A percentile compares a stretch with the other conserved stretches of the same genome.
These are phyloP conservation scores for Cacoxenus indagator DNA, from an alignment of 2,888 invertebrate genomes.

Conservation along the genomic window DNA sequence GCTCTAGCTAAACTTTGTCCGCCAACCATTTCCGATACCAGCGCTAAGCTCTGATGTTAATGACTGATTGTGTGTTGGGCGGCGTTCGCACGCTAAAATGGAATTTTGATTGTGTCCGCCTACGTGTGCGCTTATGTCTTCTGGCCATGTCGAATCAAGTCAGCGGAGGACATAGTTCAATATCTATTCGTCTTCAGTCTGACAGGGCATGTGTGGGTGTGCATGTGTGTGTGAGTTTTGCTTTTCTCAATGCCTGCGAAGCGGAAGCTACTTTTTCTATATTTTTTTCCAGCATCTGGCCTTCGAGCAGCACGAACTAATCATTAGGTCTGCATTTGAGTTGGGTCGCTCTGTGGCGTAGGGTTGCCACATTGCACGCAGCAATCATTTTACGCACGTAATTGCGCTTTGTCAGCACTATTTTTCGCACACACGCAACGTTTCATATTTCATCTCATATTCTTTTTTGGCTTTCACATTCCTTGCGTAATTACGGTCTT, in stretches of 20 bases:
- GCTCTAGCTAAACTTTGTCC: background rate
- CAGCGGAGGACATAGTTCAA: slow-evolving; percentile 16
- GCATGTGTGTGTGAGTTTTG: background rate
- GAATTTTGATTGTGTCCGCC: slow-evolving; percentile 64
- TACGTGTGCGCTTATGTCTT: slow-evolving; percentile 48
- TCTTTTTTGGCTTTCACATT: background rate
- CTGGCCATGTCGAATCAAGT: slow-evolving; percentile 1
- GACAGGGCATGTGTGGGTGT: background rate
- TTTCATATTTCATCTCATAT: slow-evolving; percentile 1
- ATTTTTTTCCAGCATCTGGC: background rate
- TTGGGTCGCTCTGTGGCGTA: background rate
- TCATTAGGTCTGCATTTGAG: slow-evolving; percentile 19
- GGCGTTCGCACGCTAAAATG: slow-evolving; percentile 48
- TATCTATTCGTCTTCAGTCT: background rate
- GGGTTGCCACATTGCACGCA: background rate
- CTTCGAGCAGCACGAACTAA: background rate
- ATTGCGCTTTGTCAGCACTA: slow-evolving; percentile 22
- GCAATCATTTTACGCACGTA: slow-evolving; percentile 21
- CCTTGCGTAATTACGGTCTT: slow-evolving; percentile 1
- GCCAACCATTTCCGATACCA: background rate
- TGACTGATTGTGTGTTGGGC: slow-evolving; percentile 60
- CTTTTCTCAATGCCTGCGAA: slow-evolving; percentile 8
- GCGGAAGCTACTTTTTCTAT: slow-evolving; percentile 12
- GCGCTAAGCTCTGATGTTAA: slow-evolving; percentile 40
- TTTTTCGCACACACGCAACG: background rate